Percentiles rank a stretch among this genome's conserved stretches.
Conservation (phyloP, 1,140 invertebrate species). For the Scaptodrosophila lebanonensis region DNA sequence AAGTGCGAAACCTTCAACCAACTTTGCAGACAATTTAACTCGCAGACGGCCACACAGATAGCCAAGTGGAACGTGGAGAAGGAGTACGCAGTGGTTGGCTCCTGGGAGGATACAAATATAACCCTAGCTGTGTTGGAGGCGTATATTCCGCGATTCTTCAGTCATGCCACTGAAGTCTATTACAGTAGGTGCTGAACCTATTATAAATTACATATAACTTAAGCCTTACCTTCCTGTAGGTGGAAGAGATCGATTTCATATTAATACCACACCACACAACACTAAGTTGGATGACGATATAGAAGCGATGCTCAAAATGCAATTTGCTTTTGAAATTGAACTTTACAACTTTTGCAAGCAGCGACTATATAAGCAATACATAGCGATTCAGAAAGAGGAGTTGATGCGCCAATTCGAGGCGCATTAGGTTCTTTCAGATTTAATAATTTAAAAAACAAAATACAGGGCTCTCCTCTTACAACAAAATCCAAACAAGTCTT, state of each 20-base stretch:
- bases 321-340: constrained; percentile 83
- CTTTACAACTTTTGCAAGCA: constrained; percentile 94
- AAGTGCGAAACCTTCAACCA: background rate
- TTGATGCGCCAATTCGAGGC: constrained; percentile 29
- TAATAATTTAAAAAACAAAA: background rate
- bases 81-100: constrained; percentile 91
- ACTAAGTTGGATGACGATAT: constrained; percentile 59
- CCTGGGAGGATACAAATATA: constrained; percentile 90
- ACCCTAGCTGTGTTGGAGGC: constrained; percentile 89
- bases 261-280: constrained; percentile 77
- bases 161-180: constrained; percentile 80
- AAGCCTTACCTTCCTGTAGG: constrained; percentile 84
- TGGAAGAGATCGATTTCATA: constrained; percentile 80
- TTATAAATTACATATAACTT: background rate
- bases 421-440: background rate
- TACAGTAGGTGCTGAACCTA: constrained; percentile 48
- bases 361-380: constrained; percentile 87
- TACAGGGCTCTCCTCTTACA: constrained; percentile 2
- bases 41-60: constrained; percentile 85
- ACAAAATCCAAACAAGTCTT: constrained; percentile 9
- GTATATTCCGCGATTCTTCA: constrained; percentile 90
- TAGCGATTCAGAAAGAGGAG: constrained; percentile 80
- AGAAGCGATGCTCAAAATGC: constrained; percentile 47
- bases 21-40: constrained; percentile 86
- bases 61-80: constrained; percentile 90